Evolutionary conservation across 2,113 vertebrate species (phyloP).

Genomic region (Turnix velox): DNA sequence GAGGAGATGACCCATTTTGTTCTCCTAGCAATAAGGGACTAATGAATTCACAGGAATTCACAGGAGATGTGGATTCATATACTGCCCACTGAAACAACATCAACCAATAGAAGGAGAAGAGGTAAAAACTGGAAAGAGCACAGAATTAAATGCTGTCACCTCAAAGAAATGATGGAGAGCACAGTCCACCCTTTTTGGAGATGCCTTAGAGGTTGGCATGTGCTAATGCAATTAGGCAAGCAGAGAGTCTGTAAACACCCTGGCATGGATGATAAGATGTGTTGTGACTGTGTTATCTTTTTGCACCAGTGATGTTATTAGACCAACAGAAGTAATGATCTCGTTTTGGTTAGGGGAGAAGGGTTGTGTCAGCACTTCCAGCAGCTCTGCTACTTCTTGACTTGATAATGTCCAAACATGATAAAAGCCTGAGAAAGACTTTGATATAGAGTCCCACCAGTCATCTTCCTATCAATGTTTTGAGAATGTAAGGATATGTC

Average conservation of each 20-base stretch:
- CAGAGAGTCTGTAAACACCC: constrained; percentile 11
- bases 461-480: neutral
- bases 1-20: neutral
- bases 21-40: neutral
- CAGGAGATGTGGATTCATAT: neutral
- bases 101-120: neutral
- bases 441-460: neutral
- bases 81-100: neutral
- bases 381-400: neutral
- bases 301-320: neutral
- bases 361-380: neutral
- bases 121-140: neutral
- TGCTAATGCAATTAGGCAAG: neutral
- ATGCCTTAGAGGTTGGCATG: neutral
- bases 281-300: neutral
- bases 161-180: neutral
- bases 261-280: neutral
- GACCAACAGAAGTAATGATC: neutral
- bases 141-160: neutral
- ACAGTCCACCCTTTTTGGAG: neutral
- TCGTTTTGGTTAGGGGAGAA: neutral
- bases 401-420: neutral
- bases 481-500: neutral
- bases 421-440: constrained; percentile 44
- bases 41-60: neutral